Base-by-base conservation (phyloP, 2,797 vertebrate genomes). In the Hozukius guyotensis region DNA sequence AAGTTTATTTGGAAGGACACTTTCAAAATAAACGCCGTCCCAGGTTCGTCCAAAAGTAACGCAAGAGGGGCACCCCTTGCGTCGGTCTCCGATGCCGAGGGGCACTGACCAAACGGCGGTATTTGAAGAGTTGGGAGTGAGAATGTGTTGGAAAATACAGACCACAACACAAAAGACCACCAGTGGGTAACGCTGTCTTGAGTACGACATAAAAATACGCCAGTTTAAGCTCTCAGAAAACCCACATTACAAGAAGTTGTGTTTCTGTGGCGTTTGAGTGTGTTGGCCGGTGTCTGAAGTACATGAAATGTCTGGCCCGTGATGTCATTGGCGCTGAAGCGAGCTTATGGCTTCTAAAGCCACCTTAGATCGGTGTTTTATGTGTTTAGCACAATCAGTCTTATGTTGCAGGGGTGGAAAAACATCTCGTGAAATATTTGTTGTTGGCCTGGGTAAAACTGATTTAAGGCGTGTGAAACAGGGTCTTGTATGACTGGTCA, bases 241-340 rank as follows among this genome's bases (percentile, higher is more conserved):
- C 82, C 61, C 79, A 72, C 83, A 82, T 82, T 76, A 83, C 61
- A 87, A 71, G 70, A 71, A 56, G 25, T 77, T 85, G 74, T 80
- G 70, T 87, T 91, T 89, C 91, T 81, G 72, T 68, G 62, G 80
- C 46, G 14, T 79, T 83, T 78, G 72, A 83, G 72, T 83, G 83
- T 87, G 85, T 86, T 91, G 77, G 89, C 80, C 75, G 79, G 70
- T 71, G 64, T 81, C 75, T 87, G 72, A 84, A 84, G 86, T 84
- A 78, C 57, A 72, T 80, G 72, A 90, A 86, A 92, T 68, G 73
- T 81, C 84, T 87, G 67, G 63, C 53, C 76, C 31, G 77, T 90
- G 93, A 90, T 91, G 91, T 88, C 87, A 90, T 75, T 77, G 75
- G 78, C 80, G 16, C 82, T 84, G 46, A 92, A 84, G 85, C 25